Base-by-base conservation (phyloP, 2,888 invertebrate genomes). In the Stenodema calcarata region DNA sequence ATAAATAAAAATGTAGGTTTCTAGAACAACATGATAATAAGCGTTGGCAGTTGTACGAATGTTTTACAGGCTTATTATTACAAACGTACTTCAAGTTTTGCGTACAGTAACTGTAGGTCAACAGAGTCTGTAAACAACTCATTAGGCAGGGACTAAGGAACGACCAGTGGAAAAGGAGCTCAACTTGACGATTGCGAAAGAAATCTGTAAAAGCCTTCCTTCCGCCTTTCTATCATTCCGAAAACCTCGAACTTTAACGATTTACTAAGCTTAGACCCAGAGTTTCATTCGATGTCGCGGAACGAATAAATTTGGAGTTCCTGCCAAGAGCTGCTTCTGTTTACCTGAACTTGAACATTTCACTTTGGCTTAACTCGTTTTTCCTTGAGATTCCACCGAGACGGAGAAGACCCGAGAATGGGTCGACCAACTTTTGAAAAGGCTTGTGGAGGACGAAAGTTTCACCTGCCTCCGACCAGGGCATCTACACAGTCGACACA, bases 261-360 rank as follows among this genome's bases (percentile, higher is more conserved):
- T 44, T 78, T 78, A 42, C 78, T 23, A 42, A 18, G 44, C 78
- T 78, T 44, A 1, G 23, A n/a, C 18, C n/a, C 18, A n/a, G 35
- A 78, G 78, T 78, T 78, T 78, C 18, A 78, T 78, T 78, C 44
- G 44, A 50, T 50, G 50, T 50, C 44, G 80, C 28, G 54, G 35
- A 54, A 80, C 54, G 54, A 80, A 80, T 80, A 50, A 54, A 80
- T 80, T 80, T 11, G 23, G 30, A 50, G 23, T 78, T 18, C 27
- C 80, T 80, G 12, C 50, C 50, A 50, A n/a, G 44, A 30, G 44
- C 50, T 47, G 47, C 54, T 78, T 44, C 78, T 80, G 80, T 80
- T 80, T 80, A 80, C 80, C 80, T 80, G 50, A 80, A 80, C 80
- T 80, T 50, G 80, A 80, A 80, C 80, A 80, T 54, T 80, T 80